Conservation (phyloP, 2,113 vertebrate species). For the Bos javanicus region DNA sequence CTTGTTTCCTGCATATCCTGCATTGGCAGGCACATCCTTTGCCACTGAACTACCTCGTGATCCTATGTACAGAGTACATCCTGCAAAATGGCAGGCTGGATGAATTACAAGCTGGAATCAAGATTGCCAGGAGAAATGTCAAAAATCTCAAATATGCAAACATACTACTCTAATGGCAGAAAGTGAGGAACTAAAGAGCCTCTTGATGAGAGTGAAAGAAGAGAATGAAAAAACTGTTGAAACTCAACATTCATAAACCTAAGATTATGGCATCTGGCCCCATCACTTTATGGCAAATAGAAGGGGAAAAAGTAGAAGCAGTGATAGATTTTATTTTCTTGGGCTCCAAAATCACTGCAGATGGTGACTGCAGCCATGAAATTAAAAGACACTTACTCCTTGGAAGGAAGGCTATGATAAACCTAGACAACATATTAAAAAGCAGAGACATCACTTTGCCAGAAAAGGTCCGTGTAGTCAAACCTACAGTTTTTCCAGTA, state of each 20-base stretch:
- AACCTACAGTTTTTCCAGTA: background rate
- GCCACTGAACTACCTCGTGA: background rate
- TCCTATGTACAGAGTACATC: background rate
- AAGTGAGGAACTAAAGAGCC: background rate
- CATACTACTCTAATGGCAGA: background rate
- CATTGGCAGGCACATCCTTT: background rate
- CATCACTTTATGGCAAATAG: background rate
- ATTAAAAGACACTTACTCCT: background rate
- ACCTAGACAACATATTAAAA: background rate
- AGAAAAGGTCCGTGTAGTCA: background rate
- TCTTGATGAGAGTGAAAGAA: background rate
- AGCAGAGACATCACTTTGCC: background rate
- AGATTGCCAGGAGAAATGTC: background rate
- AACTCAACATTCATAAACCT: background rate
- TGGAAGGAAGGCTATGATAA: background rate
- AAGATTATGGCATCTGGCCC: background rate
- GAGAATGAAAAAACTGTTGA: background rate
- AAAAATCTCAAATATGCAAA: background rate
- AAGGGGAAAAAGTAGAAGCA: background rate
- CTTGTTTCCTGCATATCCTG: background rate
- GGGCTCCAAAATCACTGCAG: background rate
- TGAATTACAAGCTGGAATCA: background rate
- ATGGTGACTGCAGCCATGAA: background rate
- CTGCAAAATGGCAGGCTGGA: background rate
- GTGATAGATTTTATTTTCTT: background rate